Base-by-base conservation (phyloP, 2,888 invertebrate genomes). In the Hanleya hanleyi region DNA sequence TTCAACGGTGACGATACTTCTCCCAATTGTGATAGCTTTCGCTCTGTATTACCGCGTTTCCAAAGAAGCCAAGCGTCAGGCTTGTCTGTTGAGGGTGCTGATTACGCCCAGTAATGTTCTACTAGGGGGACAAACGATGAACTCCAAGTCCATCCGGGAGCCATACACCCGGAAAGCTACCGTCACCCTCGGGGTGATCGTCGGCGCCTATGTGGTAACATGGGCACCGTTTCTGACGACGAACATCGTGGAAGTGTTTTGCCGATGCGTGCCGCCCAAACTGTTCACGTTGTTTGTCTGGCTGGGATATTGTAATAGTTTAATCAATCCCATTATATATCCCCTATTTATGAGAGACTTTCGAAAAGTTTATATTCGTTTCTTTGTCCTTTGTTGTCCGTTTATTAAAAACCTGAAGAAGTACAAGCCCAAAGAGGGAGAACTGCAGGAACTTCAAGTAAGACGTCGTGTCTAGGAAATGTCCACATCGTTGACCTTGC, bases 341-440 rank as follows among this genome's bases (percentile, higher is more conserved):
- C 85, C 85, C 0, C 80, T 86, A 38, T 84, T 86, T 47, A 86
- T 85, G 85, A 70, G 84, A 62, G 86, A 86, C 69, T 86, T 86
- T 70, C 70, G 86, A 29, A 84, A 84, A 69, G 84, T 86, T 7
- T 86, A 86, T 70, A 74, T 79, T 5, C 65, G 72, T 22, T 69
- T 82, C 36, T 50, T 84, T 12, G 50, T 75, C 0, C 67, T 73
- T 26, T 78, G 83, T 49, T 86, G 83, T 66, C 84, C 85, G 0
- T 49, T 71, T 26, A 26, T 79, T 22, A 67, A 65, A 36, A 69
- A 64, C 7, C 49, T 71, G 38, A 69, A 68, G 36, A 62, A 70
- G 47, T n/a, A 38, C n/a, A 36, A 51, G 29, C 47, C n/a, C n/a
- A n/a, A n/a, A n/a, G n/a, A n/a, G n/a, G n/a, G n/a, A n/a, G n/a